These are phyloP conservation scores for Azemiops feae DNA, from an alignment of 2,113 vertebrate species.

Conservation along the genomic window DNA sequence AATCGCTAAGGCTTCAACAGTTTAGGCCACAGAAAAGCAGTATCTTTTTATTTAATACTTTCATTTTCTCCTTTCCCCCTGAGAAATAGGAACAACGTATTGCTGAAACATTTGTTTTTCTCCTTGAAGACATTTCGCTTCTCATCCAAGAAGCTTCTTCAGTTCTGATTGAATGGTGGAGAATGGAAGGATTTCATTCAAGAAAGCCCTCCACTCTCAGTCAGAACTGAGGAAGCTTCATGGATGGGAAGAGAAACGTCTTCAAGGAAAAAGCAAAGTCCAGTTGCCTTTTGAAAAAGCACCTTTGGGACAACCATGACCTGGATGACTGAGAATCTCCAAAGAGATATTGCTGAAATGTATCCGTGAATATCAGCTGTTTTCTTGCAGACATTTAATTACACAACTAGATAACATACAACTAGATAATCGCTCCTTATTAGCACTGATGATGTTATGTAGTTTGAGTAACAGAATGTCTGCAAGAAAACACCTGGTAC, in stretches of 20 bases:
- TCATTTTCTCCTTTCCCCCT: not conserved
- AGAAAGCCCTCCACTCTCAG: not conserved
- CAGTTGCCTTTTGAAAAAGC: not conserved
- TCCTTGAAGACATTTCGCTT: not conserved
- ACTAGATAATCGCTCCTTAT: not conserved
- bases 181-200: not conserved
- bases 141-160: not conserved
- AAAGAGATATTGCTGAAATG: conserved; percentile 48
- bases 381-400: not conserved
- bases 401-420: not conserved
- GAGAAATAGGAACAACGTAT: conserved; percentile 39
- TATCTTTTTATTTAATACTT: conserved; percentile 34
- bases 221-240: not conserved
- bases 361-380: conserved; percentile 47
- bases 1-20: conserved; percentile 42
- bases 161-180: not conserved
- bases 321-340: not conserved
- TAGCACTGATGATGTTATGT: not conserved
- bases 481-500: not conserved
- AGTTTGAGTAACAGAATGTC: not conserved
- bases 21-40: conserved; percentile 40
- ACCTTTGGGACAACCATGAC: not conserved
- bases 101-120: conserved; percentile 36
- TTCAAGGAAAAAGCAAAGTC: too few relatives aligned
- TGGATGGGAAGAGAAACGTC: not conserved